Base-by-base conservation (phyloP, 2,113 vertebrate genomes). In the Burhinus bistriatus region DNA sequence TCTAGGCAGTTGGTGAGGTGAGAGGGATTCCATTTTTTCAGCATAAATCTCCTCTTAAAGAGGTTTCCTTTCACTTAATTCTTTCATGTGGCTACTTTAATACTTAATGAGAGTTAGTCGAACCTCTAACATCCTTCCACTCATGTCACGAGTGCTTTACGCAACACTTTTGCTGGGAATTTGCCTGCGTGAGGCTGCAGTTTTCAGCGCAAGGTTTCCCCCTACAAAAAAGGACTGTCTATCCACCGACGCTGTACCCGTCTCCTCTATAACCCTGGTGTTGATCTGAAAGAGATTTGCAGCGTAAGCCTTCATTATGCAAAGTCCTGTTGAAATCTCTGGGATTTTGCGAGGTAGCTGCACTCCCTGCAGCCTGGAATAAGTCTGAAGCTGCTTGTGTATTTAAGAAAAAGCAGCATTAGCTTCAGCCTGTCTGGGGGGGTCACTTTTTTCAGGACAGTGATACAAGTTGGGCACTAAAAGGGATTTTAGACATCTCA, bases 21-120 rank as follows among this genome's bases (percentile, higher is more conserved):
- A 96, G 69, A 81, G 30, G 36, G 47, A 87, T 91, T 87, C 73
- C 81, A 55, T 17, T 17, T 86, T 81, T 78, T 68, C 59, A 64
- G 65, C 40, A 65, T 61, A 90, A 89, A 95, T 95, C 83, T 85
- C 80, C 40, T 93, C 75, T 86, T 85, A 79, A 83, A 82, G 36
- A 76, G 61, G 71, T 73, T 96, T 93, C 42, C 36, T 93, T 76
- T 51, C 38, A 51, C 45, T 73, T 83, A 8, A 2, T 81, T 57
- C 83, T 64, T 52, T 69, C 4, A 54, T 0, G 2, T 82, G 73
- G 62, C 68, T 90, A 29, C 89, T 91, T 78, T 64, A 89, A 81
- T 87, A 52, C 80, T 91, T 93, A 83, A 76, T 66, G 68, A 89
- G 89, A 89, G 80, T 94, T 90, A 90, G 36, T 52, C 7, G 36